Evolutionary conservation across 2,113 vertebrate species (phyloP).

Genomic region (Oxygymnocypris stewartii): DNA sequence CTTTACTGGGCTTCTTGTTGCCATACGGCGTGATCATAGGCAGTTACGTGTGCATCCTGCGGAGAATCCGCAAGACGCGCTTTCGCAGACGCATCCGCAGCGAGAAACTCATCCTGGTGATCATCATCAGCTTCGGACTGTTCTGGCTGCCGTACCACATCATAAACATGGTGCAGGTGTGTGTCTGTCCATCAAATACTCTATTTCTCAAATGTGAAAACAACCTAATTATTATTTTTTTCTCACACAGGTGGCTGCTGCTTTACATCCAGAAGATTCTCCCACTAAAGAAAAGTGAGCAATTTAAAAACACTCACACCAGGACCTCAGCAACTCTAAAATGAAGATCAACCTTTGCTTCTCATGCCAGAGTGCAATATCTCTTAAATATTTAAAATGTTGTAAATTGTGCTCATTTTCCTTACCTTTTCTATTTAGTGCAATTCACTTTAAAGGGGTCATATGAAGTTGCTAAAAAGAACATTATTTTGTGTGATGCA

Average conservation of each 20-base stretch:
- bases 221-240: not conserved
- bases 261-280: not conserved
- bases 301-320: not conserved
- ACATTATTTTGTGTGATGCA: too few species aligned
- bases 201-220: not conserved
- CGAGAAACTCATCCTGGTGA: conserved; percentile 82
- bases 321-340: not conserved
- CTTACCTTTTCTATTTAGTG: too few species aligned
- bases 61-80: conserved; percentile 72
- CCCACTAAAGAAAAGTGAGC: conserved; percentile 47
- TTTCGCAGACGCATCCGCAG: conserved; percentile 75
- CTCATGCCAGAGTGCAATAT: too few species aligned
- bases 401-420: too few species aligned
- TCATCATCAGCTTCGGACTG: conserved; percentile 82
- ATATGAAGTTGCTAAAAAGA: too few species aligned
- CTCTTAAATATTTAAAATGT: too few species aligned
- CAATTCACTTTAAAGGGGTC: too few species aligned
- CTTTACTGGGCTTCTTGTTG: conserved; percentile 79
- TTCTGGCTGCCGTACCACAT: conserved; percentile 89
- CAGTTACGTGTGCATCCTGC: conserved; percentile 80
- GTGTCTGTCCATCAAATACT: conserved; percentile 8
- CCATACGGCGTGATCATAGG: conserved; percentile 79
- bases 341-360: too few species aligned
- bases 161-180: conserved; percentile 82
- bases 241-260: conserved; percentile 65